Base-by-base conservation (phyloP, 2,113 vertebrate species). In the Cyanistes caeruleus region DNA sequence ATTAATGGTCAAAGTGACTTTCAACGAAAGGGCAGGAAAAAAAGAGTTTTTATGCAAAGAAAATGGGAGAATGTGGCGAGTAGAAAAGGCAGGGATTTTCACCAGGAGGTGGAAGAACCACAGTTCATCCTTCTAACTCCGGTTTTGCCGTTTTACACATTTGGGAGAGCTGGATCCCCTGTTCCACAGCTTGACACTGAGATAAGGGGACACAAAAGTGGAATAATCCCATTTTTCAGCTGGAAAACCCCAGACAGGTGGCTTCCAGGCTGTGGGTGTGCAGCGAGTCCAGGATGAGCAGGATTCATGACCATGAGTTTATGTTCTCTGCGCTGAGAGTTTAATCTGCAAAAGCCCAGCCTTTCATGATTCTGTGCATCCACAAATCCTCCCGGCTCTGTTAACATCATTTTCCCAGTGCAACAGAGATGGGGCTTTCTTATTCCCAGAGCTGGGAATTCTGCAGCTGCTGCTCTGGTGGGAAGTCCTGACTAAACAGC, bases 281-380 rank as follows among this genome's bases (percentile, higher is more conserved):
- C 27, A 48, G 10, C 2, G 53, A 76, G 10, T 2, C 8, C 21
- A 53, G 39, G 39, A 41, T 7, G 44, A 11, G n/a, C 64, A 24
- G 48, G 31, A 49, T 16, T 16, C 19, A 4, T 0, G 2, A 9
- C 35, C 22, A 4, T 1, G 43, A 19, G 8, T 24, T 10, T 5
- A 2, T 7, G 6, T 13, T 9, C 28, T 21, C n/a, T 31, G 17
- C 14, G 39, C 56, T 35, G 31, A 59, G n/a, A 28, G 11, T 22
- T 81, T 11, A 12, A 33, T 43, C 44, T 59, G 43, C 24, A 41
- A 1, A 33, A 63, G 3, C 73, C 76, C 76, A 64, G 7, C 8
- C 9, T 7, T 48, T 19, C 15, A 2, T 2, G 11, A 14, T 58
- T 88, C 53, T 39, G 20, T 43, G 35, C 7, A 11, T 8, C 33